Evolutionary conservation across 2,888 invertebrate genomes (phyloP), one percentile per base, ranked within the genome.

Genomic region (Ennomos fuscantarius): DNA sequence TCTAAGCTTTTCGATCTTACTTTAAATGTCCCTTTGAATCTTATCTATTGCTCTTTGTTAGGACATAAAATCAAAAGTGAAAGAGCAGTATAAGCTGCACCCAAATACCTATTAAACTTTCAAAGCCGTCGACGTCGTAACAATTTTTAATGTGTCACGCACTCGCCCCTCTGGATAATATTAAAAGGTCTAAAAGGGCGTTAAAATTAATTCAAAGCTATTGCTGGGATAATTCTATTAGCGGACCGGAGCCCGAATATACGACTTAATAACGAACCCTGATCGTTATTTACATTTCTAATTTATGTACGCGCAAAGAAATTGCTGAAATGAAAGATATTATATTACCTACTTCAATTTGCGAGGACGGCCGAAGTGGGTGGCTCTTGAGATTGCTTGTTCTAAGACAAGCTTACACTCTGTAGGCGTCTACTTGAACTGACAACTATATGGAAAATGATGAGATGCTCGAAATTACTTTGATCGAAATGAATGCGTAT

Each of bases 141-240:
- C 72, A 71, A 75, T 75, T 77, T 77, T 77, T 74, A 76, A 72
- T 68, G 69, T 68, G 71, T 72, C 73, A 74, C 74, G 73, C 72
- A 65, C 68, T 66, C 67, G 55, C 63, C 78, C 74, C 70, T 66
- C 63, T 69, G 74, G 69, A 68, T 73, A 68, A 74, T 78, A 79
- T 82, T 77, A 81, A 83, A 85, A 81, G 78, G 80, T 74, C 74
- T 74, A 69, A 68, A 73, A 74, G 67, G 70, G 69, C 76, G 76
- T 76, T 73, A 69, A 72, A 81, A 85, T 86, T 87, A 86, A 84
- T 86, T 85, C 76, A 74, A 73, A 72, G 76, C 76, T 75, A 81
- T 81, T 77, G 78, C 80, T 68, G 74, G 79, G 79, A 84, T 86
- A 84, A 86, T 86, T 86, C 79, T 77, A 86, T 87, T 86, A 86